Evolutionary conservation across 2,113 vertebrate species (phyloP).

Genomic region (Kryptolebias marmoratus): DNA sequence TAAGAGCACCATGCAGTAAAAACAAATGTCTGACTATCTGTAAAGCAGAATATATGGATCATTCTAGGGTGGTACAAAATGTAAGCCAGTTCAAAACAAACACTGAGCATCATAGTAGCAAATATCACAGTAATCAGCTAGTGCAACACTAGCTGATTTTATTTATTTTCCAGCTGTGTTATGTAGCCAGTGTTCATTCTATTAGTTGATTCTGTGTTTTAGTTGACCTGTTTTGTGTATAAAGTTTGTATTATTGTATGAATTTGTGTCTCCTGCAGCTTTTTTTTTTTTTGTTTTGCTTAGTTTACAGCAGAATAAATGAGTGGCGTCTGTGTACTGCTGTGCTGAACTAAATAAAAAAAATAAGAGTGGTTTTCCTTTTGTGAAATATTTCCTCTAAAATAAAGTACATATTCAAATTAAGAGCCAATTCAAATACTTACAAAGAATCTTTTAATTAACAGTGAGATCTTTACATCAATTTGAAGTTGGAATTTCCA

Average conservation of each 20-base stretch:
- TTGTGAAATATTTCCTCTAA: background rate
- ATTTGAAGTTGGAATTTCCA: constrained; percentile 4
- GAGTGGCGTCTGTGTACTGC: constrained; percentile 1
- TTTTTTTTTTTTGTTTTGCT: background rate
- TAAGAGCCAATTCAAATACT: constrained; percentile 7
- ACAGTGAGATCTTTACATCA: constrained; percentile 14
- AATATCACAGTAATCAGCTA: background rate
- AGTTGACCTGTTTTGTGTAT: constrained; percentile 22
- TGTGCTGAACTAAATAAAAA: constrained; percentile 51
- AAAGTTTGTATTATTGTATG: constrained; percentile 3
- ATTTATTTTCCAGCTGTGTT: background rate
- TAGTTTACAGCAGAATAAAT: background rate
- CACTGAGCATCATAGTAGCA: constrained; percentile 19
- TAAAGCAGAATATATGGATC: background rate
- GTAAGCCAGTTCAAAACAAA: constrained; percentile 11
- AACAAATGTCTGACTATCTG: constrained; percentile 9
- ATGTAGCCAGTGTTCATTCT: background rate
- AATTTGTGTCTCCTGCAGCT: constrained; percentile 1
- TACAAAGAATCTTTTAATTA: constrained; percentile 23
- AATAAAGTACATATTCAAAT: background rate
- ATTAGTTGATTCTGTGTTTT: background rate
- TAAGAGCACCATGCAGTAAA: background rate
- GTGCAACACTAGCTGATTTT: background rate
- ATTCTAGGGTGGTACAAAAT: constrained; percentile 8
- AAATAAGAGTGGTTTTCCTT: background rate